phyloP scores from a whole-genome alignment of 2,797 vertebrate genomes.

The Myotis daubentonii region DNA sequence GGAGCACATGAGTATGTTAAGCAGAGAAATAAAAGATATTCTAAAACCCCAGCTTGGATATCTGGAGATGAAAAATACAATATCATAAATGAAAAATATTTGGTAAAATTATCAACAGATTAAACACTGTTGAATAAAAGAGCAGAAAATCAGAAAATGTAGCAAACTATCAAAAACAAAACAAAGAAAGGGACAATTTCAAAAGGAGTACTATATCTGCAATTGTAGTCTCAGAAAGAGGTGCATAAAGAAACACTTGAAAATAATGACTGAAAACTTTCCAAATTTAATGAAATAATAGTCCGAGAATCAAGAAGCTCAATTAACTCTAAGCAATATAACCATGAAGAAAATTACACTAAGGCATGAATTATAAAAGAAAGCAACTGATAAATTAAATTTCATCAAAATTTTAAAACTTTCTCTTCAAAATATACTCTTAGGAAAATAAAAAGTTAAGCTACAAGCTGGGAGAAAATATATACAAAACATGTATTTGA shows the following conservation, averaged over 20 bases:
- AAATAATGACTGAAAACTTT: not conserved
- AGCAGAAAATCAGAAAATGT: not conserved
- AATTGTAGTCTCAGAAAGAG: not conserved
- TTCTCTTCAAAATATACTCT: not conserved
- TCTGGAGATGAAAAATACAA: not conserved
- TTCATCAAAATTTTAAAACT: not conserved
- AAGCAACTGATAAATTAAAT: not conserved
- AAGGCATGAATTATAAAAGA: not conserved
- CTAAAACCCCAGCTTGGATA: not conserved
- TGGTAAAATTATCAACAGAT: not conserved
- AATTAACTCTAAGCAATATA: not conserved
- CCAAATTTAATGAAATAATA: not conserved
- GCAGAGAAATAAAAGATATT: not conserved
- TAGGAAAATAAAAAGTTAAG: not conserved
- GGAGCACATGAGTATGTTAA: not conserved
- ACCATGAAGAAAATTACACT: not conserved
- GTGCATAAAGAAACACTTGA: not conserved
- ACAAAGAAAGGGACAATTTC: not conserved
- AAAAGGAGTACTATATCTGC: not conserved
- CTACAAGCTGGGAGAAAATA: not conserved
- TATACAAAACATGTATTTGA: not conserved
- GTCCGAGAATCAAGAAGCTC: not conserved
- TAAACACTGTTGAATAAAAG: not conserved
- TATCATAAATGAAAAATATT: not conserved
- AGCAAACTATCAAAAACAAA: not conserved